These are phyloP conservation scores for Epinephelus fuscoguttatus DNA, from an alignment of 2,113 vertebrate genomes.

Conservation along the genomic window DNA sequence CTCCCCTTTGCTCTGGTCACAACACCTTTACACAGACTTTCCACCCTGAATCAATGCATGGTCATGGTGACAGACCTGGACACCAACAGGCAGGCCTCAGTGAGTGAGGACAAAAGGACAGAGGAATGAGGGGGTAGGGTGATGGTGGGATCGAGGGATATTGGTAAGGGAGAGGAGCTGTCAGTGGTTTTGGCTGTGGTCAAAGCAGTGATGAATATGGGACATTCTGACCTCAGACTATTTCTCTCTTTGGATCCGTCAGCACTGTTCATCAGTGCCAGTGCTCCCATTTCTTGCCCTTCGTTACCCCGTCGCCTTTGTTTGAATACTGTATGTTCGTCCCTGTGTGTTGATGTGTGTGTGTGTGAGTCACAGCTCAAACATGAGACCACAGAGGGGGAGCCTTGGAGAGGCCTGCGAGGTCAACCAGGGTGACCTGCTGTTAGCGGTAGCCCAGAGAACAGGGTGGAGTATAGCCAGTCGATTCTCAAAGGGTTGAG, in stretches of 20 bases:
- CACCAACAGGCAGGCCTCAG: slow-evolving; percentile 10
- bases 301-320: slow-evolving; percentile 39
- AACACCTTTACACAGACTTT: slow-evolving; percentile 44
- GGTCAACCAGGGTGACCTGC: slow-evolving; percentile 61
- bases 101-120: slow-evolving; percentile 14
- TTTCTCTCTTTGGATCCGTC: slow-evolving; percentile 63
- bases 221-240: slow-evolving; percentile 62
- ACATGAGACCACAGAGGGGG: slow-evolving; percentile 44
- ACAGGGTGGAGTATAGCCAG: slow-evolving; percentile 38
- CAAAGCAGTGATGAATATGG: slow-evolving; percentile 51
- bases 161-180: slow-evolving; percentile 50
- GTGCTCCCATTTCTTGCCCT: slow-evolving; percentile 39
- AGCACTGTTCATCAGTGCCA: slow-evolving; percentile 43
- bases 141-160: slow-evolving; percentile 19
- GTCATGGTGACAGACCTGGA: slow-evolving; percentile 48
- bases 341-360: slow-evolving; percentile 18
- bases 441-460: slow-evolving; percentile 40
- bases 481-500: slow-evolving; percentile 14
- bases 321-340: slow-evolving; percentile 38
- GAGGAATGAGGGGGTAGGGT: slow-evolving; percentile 14
- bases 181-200: slow-evolving; percentile 67
- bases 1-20: slow-evolving; percentile 8
- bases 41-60: slow-evolving; percentile 59
- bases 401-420: slow-evolving; percentile 32
- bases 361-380: slow-evolving; percentile 47